A percentile compares a stretch with the other conserved stretches of the same genome.
Evolutionary conservation across 2,113 vertebrate species (phyloP).

Genomic region (Rhizomys pruinosus): DNA sequence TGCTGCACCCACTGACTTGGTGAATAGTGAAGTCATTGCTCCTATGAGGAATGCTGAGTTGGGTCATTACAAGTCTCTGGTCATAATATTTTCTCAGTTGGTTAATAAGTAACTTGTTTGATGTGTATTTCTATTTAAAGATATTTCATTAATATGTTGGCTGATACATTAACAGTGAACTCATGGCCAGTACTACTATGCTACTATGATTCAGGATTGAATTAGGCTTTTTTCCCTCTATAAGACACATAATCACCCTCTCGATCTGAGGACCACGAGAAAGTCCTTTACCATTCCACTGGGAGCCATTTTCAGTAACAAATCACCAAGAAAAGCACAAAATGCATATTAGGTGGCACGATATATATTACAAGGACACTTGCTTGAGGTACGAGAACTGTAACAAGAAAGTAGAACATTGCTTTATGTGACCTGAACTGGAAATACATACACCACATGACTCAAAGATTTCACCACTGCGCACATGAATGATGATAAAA

Average conservation of each 20-base stretch:
- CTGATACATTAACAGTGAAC: neutral
- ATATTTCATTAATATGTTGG: neutral
- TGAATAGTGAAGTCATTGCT: neutral
- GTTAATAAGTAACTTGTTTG: constrained; percentile 3
- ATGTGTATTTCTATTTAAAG: constrained; percentile 40
- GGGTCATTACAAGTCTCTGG: constrained; percentile 1
- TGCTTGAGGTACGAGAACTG: neutral
- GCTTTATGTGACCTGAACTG: neutral
- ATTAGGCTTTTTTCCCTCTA: neutral
- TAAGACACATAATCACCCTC: neutral
- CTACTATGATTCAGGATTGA: neutral
- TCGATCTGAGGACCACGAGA: neutral
- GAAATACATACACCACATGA: neutral
- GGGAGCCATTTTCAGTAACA: neutral
- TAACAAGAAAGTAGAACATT: neutral
- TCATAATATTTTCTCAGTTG: neutral
- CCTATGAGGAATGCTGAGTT: neutral
- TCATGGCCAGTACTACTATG: neutral
- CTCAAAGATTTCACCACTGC: neutral
- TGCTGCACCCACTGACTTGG: neutral
- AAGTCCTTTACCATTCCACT: neutral
- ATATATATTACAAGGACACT: neutral
- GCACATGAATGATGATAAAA: neutral
- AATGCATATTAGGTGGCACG: neutral
- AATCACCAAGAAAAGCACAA: constrained; percentile 5